Evolutionary conservation across 2,113 vertebrate species (phyloP).

Genomic region (Leucosticte australis): DNA sequence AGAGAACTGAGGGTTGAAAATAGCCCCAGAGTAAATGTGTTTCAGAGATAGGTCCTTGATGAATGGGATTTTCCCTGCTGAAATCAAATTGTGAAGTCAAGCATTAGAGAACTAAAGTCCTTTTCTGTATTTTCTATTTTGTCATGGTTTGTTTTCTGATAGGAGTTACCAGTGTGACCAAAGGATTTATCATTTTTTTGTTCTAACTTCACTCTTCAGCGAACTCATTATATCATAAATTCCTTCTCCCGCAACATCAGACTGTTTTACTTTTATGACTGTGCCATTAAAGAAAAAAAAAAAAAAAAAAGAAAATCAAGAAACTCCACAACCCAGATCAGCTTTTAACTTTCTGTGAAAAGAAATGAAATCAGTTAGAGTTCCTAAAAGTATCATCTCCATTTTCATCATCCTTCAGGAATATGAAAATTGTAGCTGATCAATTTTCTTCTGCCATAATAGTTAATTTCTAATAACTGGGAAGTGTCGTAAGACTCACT

Average conservation of each 20-base stretch:
- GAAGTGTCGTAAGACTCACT: background rate
- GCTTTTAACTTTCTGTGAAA: background rate
- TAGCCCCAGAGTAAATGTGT: background rate
- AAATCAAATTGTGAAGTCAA: conserved; percentile 47
- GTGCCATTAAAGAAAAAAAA: background rate
- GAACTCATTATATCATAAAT: background rate
- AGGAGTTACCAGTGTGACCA: conserved; percentile 18
- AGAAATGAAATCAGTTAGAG: background rate
- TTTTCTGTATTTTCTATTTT: background rate
- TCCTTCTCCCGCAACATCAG: background rate
- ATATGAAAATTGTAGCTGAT: background rate
- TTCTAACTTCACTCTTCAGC: conserved; percentile 21
- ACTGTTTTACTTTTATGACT: background rate
- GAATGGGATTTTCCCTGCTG: background rate
- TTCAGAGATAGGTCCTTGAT: background rate
- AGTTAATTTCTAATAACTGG: conserved; percentile 10
- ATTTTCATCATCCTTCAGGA: background rate
- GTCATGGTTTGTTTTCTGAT: conserved; percentile 20
- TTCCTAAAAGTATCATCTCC: background rate
- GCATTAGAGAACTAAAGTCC: background rate
- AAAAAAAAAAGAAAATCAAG: background rate
- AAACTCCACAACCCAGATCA: background rate
- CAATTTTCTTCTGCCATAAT: background rate
- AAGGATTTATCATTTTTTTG: conserved; percentile 27
- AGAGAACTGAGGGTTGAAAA: background rate